A percentile compares a stretch with the other conserved stretches of the same genome.
Conservation (phyloP, 2,888 invertebrate species). For the Abscondita cerata region DNA sequence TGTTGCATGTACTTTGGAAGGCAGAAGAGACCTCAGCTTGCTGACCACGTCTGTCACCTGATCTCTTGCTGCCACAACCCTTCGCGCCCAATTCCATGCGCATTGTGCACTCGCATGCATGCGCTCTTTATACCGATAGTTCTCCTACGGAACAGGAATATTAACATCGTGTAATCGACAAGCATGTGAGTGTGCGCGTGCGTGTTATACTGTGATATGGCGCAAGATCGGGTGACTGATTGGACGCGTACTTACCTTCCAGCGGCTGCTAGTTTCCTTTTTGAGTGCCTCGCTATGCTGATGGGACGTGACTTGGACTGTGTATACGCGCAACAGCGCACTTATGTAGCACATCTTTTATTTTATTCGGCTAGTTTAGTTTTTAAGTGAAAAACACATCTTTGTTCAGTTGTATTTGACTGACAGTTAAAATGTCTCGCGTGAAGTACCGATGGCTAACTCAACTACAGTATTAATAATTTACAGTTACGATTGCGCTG, state of each 20-base stretch:
- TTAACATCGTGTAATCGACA: slow-evolving; percentile 28
- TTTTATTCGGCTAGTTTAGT: slow-evolving; percentile 56
- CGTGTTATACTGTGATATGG: slow-evolving; percentile 60
- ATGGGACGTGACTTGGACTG: slow-evolving; percentile 57
- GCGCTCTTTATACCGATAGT: slow-evolving; percentile 31
- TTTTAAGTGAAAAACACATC: slow-evolving; percentile 46
- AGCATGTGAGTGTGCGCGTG: slow-evolving; percentile 53
- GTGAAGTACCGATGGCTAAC: not conserved
- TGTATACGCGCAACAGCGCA: slow-evolving; percentile 39
- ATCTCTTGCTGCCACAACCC: slow-evolving; percentile 58
- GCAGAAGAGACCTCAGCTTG: slow-evolving; percentile 92
- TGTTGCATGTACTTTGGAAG: slow-evolving; percentile 93
- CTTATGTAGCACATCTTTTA: slow-evolving; percentile 43
- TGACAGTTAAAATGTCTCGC: slow-evolving; percentile 11
- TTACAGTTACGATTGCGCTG: not conserved
- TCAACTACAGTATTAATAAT: slow-evolving; percentile 8
- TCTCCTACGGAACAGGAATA: slow-evolving; percentile 19
- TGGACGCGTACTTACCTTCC: slow-evolving; percentile 59
- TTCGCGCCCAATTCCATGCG: slow-evolving; percentile 53
- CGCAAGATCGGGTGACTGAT: slow-evolving; percentile 61
- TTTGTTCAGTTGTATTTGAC: slow-evolving; percentile 36
- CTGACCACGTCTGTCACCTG: slow-evolving; percentile 60
- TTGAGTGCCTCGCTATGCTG: slow-evolving; percentile 60
- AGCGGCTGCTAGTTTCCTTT: slow-evolving; percentile 59
- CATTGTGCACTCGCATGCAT: slow-evolving; percentile 53